Evolutionary conservation across 2,113 vertebrate species (phyloP).

Genomic region (Pelecanoides urinatrix): DNA sequence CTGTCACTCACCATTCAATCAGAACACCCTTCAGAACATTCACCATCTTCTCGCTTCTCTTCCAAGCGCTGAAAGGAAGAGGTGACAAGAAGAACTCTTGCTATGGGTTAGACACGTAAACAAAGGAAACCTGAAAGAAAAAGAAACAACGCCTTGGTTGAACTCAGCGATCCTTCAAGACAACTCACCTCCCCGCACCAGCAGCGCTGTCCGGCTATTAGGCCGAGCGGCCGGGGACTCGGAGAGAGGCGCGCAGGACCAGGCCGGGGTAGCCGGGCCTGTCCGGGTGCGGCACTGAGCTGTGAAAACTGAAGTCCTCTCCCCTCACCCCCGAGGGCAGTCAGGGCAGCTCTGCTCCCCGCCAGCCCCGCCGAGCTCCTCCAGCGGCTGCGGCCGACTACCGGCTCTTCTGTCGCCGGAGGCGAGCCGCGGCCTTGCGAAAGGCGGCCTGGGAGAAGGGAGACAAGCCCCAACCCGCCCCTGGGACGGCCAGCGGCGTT

Average conservation of each 20-base stretch:
- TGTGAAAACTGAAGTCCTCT: not conserved
- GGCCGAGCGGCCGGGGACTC: too few species aligned
- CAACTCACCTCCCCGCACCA: too few species aligned
- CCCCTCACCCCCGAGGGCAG: not conserved
- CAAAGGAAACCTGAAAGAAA: not conserved
- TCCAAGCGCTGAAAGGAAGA: not conserved
- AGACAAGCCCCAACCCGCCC: too few species aligned
- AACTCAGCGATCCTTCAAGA: too few species aligned
- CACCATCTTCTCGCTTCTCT: constrained; percentile 80
- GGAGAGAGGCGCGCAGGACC: too few species aligned
- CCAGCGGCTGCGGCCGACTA: too few species aligned
- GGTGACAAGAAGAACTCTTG: not conserved
- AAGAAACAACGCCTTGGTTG: not conserved
- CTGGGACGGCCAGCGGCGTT: too few species aligned
- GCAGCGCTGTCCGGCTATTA: not conserved
- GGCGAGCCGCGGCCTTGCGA: too few species aligned
- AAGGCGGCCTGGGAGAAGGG: too few species aligned
- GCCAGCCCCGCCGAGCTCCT: not conserved
- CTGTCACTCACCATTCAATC: constrained; percentile 87
- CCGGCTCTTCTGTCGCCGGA: too few species aligned
- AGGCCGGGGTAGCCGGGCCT: not conserved
- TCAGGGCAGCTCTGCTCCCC: too few species aligned
- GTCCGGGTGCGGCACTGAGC: fast-evolving
- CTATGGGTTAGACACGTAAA: not conserved
- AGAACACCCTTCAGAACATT: constrained; percentile 97